Evolutionary conservation across 2,888 invertebrate genomes (phyloP).

Genomic region (Apotomis turbidana): DNA sequence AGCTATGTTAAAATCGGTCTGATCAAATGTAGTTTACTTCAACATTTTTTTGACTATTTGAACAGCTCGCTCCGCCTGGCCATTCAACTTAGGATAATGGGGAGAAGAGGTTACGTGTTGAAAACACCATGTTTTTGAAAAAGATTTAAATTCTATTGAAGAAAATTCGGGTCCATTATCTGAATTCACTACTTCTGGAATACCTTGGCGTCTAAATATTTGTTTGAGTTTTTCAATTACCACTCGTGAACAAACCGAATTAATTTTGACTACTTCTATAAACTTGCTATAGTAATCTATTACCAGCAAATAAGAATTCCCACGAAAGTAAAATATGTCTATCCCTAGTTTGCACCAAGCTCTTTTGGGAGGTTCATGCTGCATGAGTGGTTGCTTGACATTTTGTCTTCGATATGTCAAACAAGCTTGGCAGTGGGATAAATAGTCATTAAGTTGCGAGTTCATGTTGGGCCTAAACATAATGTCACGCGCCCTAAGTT

Average conservation of each 20-base stretch:
- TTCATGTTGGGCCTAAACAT: constrained; percentile 17
- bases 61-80: constrained; percentile 32
- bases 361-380: not conserved
- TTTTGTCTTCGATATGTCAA: constrained; percentile 3
- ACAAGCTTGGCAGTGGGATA: constrained; percentile 11
- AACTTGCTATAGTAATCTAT: constrained; percentile 41
- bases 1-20: not conserved
- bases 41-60: constrained; percentile 28
- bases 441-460: not conserved
- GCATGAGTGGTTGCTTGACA: not conserved
- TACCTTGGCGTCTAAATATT: constrained; percentile 34
- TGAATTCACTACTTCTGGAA: constrained; percentile 25
- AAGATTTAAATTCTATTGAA: constrained; percentile 15
- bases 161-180: constrained; percentile 35
- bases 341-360: constrained; percentile 7
- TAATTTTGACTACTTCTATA: constrained; percentile 32
- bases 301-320: constrained; percentile 7
- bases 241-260: not conserved
- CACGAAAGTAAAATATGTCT: constrained; percentile 1
- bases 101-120: constrained; percentile 37
- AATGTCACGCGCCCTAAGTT: constrained; percentile 10
- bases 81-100: constrained; percentile 29
- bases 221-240: constrained; percentile 30
- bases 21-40: not conserved
- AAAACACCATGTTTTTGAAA: constrained; percentile 33